These are phyloP conservation scores for Phymatocera aterrima DNA, from an alignment of 2,888 invertebrate genomes.

Conservation along the genomic window DNA sequence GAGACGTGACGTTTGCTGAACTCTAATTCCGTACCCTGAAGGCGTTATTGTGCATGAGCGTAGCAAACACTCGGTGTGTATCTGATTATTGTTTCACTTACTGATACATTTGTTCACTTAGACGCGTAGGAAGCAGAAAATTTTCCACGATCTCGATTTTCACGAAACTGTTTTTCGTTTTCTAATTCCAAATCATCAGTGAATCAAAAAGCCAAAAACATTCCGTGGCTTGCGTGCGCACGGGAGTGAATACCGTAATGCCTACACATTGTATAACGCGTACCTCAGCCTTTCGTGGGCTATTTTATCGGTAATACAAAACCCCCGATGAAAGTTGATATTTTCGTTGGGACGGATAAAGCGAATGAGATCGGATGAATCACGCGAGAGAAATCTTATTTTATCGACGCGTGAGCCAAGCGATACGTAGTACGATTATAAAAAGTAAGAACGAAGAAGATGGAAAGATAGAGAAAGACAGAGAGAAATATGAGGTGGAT, in stretches of 20 bases:
- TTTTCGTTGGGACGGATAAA: neutral
- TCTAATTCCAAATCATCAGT: too few relatives aligned
- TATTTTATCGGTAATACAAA: constrained; percentile 15
- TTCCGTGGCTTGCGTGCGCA: too few relatives aligned
- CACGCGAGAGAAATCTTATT: constrained; percentile 7
- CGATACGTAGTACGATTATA: too few relatives aligned
- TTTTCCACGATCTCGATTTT: neutral
- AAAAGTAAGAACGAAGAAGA: too few relatives aligned
- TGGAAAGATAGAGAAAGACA: too few relatives aligned
- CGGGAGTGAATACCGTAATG: too few relatives aligned
- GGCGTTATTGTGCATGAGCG: neutral
- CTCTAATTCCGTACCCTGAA: neutral
- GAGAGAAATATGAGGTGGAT: too few relatives aligned
- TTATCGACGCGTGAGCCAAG: neutral
- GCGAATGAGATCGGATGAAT: neutral
- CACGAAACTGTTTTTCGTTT: too few relatives aligned
- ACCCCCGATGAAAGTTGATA: constrained; percentile 24
- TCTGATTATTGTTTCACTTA: too few relatives aligned
- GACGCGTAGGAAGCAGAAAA: neutral
- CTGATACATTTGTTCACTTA: too few relatives aligned
- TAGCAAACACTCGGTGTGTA: neutral
- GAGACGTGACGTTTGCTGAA: constrained; percentile 18
- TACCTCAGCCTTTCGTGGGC: neutral
- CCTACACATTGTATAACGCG: neutral
- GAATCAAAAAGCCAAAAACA: too few relatives aligned